Evolutionary conservation across 1,140 invertebrate genomes (phyloP).

Genomic region (Amphibalanus amphitrite): DNA sequence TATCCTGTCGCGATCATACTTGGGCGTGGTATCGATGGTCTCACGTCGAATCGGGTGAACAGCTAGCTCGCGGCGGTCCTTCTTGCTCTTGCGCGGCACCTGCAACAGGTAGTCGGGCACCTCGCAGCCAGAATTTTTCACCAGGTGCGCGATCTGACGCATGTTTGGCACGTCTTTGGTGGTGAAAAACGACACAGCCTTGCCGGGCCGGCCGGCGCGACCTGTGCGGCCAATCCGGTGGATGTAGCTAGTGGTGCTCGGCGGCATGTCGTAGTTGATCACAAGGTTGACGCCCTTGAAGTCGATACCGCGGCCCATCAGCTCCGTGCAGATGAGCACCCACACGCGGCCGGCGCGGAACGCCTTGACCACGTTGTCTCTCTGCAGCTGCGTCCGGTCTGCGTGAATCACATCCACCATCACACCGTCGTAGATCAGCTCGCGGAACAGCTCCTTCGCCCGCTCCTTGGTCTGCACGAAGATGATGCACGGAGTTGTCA

Average conservation of each 20-base stretch:
- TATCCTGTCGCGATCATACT: neutral
- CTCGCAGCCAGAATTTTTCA: conserved; percentile 64
- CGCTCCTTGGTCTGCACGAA: conserved; percentile 82
- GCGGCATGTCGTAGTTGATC: conserved; percentile 94
- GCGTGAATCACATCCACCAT: conserved; percentile 86
- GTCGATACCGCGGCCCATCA: conserved; percentile 93
- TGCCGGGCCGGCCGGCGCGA: conserved; percentile 67
- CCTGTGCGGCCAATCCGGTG: conserved; percentile 87
- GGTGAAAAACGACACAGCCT: conserved; percentile 89
- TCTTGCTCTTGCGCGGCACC: conserved; percentile 50
- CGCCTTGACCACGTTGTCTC: conserved; percentile 70
- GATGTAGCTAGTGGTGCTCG: conserved; percentile 78
- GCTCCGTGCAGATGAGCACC: conserved; percentile 91
- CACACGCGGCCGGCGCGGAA: conserved; percentile 86
- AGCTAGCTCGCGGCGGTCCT: conserved; percentile 24
- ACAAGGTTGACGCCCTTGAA: conserved; percentile 94
- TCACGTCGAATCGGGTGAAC: neutral
- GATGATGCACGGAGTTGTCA: conserved; percentile 75
- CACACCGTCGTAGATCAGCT: conserved; percentile 79
- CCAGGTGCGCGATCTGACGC: conserved; percentile 18
- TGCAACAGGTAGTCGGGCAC: conserved; percentile 77
- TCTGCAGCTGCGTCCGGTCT: conserved; percentile 69
- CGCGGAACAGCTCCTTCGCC: conserved; percentile 77
- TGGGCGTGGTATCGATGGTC: conserved; percentile 2
- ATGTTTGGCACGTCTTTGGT: conserved; percentile 44